Percentiles rank a stretch among this genome's conserved stretches.
These are phyloP conservation scores for Equus quagga DNA, from an alignment of 2,113 vertebrate species.

Conservation along the genomic window DNA sequence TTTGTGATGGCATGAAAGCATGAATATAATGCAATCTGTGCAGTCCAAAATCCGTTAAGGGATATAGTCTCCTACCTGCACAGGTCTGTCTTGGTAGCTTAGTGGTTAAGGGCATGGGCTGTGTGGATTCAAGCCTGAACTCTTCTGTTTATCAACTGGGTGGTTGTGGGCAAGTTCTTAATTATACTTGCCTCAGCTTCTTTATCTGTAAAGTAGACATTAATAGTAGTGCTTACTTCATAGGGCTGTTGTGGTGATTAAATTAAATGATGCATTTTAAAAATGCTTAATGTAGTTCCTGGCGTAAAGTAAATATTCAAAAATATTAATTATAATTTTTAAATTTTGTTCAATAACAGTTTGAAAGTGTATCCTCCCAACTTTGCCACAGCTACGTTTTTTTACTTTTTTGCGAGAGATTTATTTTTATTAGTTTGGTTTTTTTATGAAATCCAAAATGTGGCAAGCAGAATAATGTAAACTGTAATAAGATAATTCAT, in stretches of 20 bases:
- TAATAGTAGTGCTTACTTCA: neutral
- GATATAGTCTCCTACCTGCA: neutral
- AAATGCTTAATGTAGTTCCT: neutral
- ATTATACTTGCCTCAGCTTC: neutral
- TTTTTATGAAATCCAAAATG: slow-evolving; percentile 15
- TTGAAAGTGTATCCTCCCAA: slow-evolving; percentile 14
- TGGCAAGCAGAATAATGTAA: neutral
- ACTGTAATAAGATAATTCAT: neutral
- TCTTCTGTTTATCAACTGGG: neutral
- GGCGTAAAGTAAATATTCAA: neutral
- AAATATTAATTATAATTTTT: neutral
- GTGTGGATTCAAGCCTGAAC: neutral
- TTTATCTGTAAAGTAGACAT: neutral
- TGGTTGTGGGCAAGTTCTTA: neutral
- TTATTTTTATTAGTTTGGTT: slow-evolving; percentile 35
- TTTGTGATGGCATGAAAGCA: neutral
- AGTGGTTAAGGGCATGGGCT: neutral
- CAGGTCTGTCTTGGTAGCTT: neutral
- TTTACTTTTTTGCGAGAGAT: neutral
- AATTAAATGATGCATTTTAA: slow-evolving; percentile 2
- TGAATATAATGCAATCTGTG: neutral
- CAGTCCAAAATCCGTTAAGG: neutral
- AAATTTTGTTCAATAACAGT: neutral
- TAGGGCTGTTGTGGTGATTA: neutral
- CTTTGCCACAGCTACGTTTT: neutral